Percentiles rank a stretch among this genome's conserved stretches.
These are phyloP conservation scores for Hypocryptadius cinnamomeus DNA, from an alignment of 2,113 vertebrate species.

Conservation along the genomic window DNA sequence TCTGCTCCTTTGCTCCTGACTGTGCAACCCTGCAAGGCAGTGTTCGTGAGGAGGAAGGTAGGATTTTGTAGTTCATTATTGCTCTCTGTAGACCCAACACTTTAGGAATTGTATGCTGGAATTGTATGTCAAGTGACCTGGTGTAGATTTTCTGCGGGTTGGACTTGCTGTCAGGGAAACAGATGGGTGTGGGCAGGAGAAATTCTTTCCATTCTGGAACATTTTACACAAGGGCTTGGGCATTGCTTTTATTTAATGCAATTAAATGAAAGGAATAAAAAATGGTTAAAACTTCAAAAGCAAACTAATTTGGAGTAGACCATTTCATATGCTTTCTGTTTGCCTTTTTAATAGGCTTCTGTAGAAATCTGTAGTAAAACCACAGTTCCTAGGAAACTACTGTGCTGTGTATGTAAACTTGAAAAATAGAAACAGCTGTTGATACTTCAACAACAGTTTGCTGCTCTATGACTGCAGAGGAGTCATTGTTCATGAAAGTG, in stretches of 20 bases:
- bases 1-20: neutral
- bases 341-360: neutral
- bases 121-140: neutral
- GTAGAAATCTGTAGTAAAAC: neutral
- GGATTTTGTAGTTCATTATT: neutral
- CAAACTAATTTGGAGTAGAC: neutral
- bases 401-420: neutral
- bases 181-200: neutral
- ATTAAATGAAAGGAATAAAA: neutral
- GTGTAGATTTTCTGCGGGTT: neutral
- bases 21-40: neutral
- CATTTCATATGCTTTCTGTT: neutral
- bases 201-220: neutral
- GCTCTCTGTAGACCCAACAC: neutral
- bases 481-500: neutral
- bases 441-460: neutral
- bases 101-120: neutral
- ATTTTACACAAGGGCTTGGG: neutral
- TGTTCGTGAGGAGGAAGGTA: conserved; percentile 38
- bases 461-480: neutral
- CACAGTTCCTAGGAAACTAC: neutral
- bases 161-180: neutral
- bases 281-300: neutral
- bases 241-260: neutral
- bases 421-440: neutral